Evolutionary conservation across 37 sponge, comb jelly and placozoan genomes (phyloP).

Genomic region (Beroe forskalii): DNA sequence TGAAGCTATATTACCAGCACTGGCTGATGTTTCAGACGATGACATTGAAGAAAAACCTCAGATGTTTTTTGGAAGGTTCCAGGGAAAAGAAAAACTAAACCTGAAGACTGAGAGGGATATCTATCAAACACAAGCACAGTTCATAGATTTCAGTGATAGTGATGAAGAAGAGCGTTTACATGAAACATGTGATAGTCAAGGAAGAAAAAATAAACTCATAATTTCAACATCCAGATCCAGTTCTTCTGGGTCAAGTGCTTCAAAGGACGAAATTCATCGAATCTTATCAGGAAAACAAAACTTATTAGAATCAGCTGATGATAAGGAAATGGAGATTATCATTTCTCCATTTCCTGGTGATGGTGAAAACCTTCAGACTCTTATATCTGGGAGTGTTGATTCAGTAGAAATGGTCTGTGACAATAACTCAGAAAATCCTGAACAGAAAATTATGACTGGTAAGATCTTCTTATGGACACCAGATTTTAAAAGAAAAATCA

Average conservation of each 20-base stretch:
- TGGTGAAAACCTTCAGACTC: neutral
- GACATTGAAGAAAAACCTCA: constrained; percentile 33
- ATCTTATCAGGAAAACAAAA: neutral
- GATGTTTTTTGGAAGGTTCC: constrained; percentile 62
- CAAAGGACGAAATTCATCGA: constrained; percentile 1
- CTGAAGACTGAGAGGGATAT: constrained; percentile 3
- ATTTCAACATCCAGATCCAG: constrained; percentile 1
- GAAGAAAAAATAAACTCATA: neutral
- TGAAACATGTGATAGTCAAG: neutral
- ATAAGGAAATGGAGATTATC: neutral
- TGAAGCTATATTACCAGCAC: constrained; percentile 56
- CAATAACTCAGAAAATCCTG: neutral
- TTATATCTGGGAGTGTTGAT: constrained; percentile 23
- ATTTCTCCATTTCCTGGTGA: constrained; percentile 59
- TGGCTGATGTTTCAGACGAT: constrained; percentile 40
- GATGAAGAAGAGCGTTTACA: constrained; percentile 17
- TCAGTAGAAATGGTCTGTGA: constrained; percentile 52
- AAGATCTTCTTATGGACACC: constrained; percentile 41
- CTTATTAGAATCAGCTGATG: neutral
- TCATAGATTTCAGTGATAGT: neutral
- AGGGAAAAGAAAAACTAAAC: neutral
- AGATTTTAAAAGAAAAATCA: constrained; percentile 26
- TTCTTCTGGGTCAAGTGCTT: constrained; percentile 39
- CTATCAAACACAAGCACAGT: constrained; percentile 38
- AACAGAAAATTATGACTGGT: neutral